Evolutionary conservation across 2,888 invertebrate species (phyloP), one percentile per base, ranked within the genome.

Genomic region (Eupelmus urozonus): DNA sequence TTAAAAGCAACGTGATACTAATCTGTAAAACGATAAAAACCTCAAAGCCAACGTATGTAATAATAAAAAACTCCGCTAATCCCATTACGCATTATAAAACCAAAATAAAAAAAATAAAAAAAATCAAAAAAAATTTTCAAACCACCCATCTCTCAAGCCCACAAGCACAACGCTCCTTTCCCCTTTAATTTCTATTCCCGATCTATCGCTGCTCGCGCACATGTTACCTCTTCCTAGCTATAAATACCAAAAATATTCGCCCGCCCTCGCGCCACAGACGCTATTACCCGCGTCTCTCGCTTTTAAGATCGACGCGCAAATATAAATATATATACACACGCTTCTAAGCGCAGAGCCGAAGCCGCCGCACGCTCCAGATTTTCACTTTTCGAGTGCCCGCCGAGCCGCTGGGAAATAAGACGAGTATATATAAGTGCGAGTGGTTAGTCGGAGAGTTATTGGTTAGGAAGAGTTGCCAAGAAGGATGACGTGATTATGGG

Each of bases 241-340:
- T 67, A 75, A 67, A 75, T 75, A 60, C 34, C 67, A 13, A 57
- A 55, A 57, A 59, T 51, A 57, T 49, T 67, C 51, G 59, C 49
- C 59, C 16, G 16, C n/a, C 40, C 7, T 49, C 16, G 23, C 13
- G 25, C 13, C 34, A 34, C 34, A 5, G 34, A 34, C 3, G 34
- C 34, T 9, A 9, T 9, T 9, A 34, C 25, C 40, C 55, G 20
- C 20, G 67, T 9, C n/a, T 25, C 20, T n/a, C 40, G 23, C 40
- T 23, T 57, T 69, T 65, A 27, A n/a, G 73, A 66, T 60, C 25
- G 66, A n/a, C 66, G 57, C 57, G 57, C 59, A n/a, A 74, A 59
- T 34, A 57, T 74, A 66, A 59, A 74, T 59, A 59, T 34, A 57
- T 74, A 66, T 49, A 74, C 51, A 27, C 18, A 42, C 5, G 11